phyloP scores from a whole-genome alignment of 30 jellyfish, hydroid and myxozoan species.

The Nemopilema nomurai region DNA sequence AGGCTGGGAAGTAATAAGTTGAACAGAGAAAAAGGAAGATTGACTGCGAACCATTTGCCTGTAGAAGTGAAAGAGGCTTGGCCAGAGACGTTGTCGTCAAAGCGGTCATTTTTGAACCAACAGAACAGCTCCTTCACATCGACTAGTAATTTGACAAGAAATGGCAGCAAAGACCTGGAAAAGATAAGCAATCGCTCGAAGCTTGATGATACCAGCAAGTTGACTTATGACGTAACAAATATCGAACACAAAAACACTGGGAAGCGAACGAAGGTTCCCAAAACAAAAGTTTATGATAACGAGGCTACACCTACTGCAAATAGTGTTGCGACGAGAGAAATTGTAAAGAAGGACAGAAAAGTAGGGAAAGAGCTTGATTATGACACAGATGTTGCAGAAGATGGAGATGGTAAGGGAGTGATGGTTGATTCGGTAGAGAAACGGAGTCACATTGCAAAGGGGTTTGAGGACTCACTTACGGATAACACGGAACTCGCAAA shows the following conservation, averaged over 20 bases:
- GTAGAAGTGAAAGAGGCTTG: conserved; percentile 27
- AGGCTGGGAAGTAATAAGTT: background rate
- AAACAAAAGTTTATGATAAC: conserved; percentile 4
- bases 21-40: background rate
- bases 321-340: conserved; percentile 39
- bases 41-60: background rate
- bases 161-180: background rate
- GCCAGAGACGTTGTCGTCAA: conserved; percentile 28
- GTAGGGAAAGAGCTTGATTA: conserved; percentile 10
- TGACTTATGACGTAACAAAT: background rate
- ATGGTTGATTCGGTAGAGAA: conserved; percentile 4
- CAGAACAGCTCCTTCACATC: background rate
- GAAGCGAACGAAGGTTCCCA: background rate
- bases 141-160: background rate
- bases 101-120: conserved; percentile 7
- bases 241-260: background rate
- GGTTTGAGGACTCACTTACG: background rate
- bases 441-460: conserved; percentile 21
- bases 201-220: background rate
- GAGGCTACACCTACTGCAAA: conserved; percentile 13
- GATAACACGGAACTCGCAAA: background rate
- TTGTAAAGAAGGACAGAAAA: conserved; percentile 1
- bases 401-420: background rate
- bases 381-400: background rate
- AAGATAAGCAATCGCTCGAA: background rate